phyloP scores from a whole-genome alignment of 2,888 invertebrate species.

The Dorcus parallelipipedus region DNA sequence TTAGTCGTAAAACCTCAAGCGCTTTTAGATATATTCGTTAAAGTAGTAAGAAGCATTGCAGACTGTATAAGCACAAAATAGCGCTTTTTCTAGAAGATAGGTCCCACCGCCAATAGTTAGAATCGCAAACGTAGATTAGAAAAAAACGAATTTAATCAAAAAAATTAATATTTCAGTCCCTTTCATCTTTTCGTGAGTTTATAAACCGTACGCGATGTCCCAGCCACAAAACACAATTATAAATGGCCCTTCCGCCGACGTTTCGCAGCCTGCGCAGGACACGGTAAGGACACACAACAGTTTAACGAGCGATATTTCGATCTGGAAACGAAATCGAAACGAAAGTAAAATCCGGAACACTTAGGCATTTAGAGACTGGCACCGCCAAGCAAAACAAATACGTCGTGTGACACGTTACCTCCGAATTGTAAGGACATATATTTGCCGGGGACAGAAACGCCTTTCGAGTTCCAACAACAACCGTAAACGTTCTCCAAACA shows the following conservation, averaged over 20 bases:
- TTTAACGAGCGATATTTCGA: not conserved
- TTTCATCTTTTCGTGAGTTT: not conserved
- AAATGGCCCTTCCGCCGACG: slow-evolving; percentile 22
- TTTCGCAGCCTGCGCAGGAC: slow-evolving; percentile 9
- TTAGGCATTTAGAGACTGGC: slow-evolving; percentile 18
- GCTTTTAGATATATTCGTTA: too few relatives aligned
- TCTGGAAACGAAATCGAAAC: not conserved
- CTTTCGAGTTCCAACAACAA: too few relatives aligned
- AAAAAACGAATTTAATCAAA: not conserved
- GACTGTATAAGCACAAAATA: too few relatives aligned
- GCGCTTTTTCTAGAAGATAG: too few relatives aligned
- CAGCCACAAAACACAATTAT: slow-evolving; percentile 21
- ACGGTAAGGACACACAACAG: slow-evolving; percentile 11
- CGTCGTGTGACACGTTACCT: slow-evolving; percentile 22
- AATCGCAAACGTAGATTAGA: too few relatives aligned
- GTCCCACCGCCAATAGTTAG: too few relatives aligned
- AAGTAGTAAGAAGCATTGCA: too few relatives aligned
- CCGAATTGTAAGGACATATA: slow-evolving; percentile 6
- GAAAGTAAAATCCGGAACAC: slow-evolving; percentile 5
- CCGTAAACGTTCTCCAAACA: too few relatives aligned
- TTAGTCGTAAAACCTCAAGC: too few relatives aligned
- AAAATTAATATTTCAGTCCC: not conserved
- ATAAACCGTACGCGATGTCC: slow-evolving; percentile 15
- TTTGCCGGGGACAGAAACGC: not conserved
- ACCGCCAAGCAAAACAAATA: slow-evolving; percentile 20